Percentiles rank a stretch among this genome's conserved stretches.
Conservation (phyloP, 2,888 invertebrate genomes). For the Tipula confusa region DNA sequence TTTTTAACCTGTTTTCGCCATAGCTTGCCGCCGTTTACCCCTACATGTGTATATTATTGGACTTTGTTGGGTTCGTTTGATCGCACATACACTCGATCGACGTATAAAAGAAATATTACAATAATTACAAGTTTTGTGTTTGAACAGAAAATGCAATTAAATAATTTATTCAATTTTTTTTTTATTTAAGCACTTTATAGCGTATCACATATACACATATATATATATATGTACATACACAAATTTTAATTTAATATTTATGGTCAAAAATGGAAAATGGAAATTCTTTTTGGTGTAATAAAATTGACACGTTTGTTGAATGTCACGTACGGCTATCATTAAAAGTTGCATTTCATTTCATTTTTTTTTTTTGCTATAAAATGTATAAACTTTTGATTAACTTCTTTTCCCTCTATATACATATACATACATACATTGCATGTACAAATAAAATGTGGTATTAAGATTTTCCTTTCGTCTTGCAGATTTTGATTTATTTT, state of each 20-base stretch:
- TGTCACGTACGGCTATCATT: conserved; percentile 26
- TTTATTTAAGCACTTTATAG: conserved; percentile 30
- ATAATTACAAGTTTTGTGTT: not conserved
- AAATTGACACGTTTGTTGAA: conserved; percentile 27
- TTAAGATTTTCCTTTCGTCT: not conserved
- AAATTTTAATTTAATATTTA: conserved; percentile 21
- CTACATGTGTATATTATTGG: not conserved
- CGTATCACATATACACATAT: no score
- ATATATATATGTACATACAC: not conserved
- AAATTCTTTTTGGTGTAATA: not conserved
- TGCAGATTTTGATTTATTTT: not conserved
- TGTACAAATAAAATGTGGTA: no score
- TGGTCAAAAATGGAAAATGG: not conserved
- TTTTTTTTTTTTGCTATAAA: not conserved
- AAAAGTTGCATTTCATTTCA: not conserved
- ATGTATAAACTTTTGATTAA: not conserved
- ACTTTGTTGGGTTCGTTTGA: not conserved
- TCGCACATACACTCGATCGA: not conserved
- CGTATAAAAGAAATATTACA: not conserved
- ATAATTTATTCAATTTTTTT: conserved; percentile 30
- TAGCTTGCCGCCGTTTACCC: not conserved
- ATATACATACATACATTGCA: no score
- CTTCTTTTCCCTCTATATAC: not conserved
- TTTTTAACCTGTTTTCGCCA: not conserved
- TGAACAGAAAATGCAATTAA: conserved; percentile 30